These are phyloP conservation scores for Tuta absoluta DNA, from an alignment of 2,888 invertebrate species.

Conservation along the genomic window DNA sequence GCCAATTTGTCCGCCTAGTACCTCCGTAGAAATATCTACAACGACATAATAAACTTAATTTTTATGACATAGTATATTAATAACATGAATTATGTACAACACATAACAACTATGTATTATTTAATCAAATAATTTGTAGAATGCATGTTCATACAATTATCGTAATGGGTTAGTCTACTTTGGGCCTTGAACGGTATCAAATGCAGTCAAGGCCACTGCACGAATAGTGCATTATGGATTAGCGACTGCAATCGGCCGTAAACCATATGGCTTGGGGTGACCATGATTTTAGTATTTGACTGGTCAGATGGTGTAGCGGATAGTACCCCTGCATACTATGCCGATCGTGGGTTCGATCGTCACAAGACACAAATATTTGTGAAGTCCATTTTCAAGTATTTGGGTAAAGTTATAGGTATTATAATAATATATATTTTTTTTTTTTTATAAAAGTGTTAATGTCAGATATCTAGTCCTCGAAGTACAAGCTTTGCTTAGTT, in stretches of 20 bases:
- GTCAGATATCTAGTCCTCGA: too few relatives aligned
- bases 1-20: too few relatives aligned
- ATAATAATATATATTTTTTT: too few relatives aligned
- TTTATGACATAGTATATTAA: neutral
- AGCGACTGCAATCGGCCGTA: neutral
- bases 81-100: neutral
- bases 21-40: neutral
- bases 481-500: too few relatives aligned
- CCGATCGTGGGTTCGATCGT: too few relatives aligned
- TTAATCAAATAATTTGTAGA: constrained; percentile 24
- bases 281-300: neutral
- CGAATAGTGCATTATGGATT: neutral
- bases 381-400: too few relatives aligned
- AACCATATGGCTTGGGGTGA: neutral
- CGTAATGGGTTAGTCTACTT: constrained; percentile 14
- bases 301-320: neutral
- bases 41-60: neutral
- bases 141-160: constrained; percentile 25
- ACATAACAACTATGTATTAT: neutral
- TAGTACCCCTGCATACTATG: too few relatives aligned
- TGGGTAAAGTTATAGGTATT: too few relatives aligned
- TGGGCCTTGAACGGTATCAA: constrained; percentile 32
- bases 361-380: too few relatives aligned
- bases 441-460: too few relatives aligned
- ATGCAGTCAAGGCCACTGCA: constrained; percentile 30